These are phyloP conservation scores for Eristalinus aeneus DNA, from an alignment of 2,888 invertebrate species.

Conservation along the genomic window DNA sequence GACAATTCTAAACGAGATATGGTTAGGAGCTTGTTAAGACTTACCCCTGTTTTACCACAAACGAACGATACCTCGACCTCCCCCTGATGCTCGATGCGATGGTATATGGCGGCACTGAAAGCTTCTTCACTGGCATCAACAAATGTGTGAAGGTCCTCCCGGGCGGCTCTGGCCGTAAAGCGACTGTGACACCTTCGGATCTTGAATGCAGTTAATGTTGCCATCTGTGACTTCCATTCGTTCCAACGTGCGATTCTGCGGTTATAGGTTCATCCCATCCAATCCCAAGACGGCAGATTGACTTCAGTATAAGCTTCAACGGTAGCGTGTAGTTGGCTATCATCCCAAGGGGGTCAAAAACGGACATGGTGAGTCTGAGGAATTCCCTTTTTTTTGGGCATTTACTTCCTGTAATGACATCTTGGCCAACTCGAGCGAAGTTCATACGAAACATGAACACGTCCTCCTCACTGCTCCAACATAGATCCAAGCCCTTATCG, in stretches of 20 bases:
- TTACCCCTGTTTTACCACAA: not conserved
- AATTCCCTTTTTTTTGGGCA: conserved; percentile 60
- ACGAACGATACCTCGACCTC: not conserved
- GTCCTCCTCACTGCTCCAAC: not conserved
- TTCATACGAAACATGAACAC: not conserved
- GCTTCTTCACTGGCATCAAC: conserved; percentile 1
- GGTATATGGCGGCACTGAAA: not conserved
- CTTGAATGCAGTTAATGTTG: not conserved
- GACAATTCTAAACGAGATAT: not conserved
- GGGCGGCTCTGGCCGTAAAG: not conserved
- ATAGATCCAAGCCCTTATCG: not conserved
- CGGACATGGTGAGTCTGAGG: conserved; percentile 52
- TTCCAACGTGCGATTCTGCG: not conserved
- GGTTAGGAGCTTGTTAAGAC: conserved; percentile 6
- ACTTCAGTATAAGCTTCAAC: not conserved
- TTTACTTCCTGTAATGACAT: not conserved
- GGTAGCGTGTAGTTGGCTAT: not conserved
- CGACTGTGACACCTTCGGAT: conserved; percentile 2
- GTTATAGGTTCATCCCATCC: conserved; percentile 26
- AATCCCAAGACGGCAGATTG: conserved; percentile 7
- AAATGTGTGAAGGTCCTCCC: not conserved
- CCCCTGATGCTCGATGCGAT: not conserved
- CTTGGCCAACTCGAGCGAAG: conserved; percentile 10
- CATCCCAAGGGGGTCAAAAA: conserved; percentile 23
- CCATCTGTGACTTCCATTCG: not conserved